phyloP scores from a whole-genome alignment of 2,113 vertebrate species.

The Clarias magur region DNA sequence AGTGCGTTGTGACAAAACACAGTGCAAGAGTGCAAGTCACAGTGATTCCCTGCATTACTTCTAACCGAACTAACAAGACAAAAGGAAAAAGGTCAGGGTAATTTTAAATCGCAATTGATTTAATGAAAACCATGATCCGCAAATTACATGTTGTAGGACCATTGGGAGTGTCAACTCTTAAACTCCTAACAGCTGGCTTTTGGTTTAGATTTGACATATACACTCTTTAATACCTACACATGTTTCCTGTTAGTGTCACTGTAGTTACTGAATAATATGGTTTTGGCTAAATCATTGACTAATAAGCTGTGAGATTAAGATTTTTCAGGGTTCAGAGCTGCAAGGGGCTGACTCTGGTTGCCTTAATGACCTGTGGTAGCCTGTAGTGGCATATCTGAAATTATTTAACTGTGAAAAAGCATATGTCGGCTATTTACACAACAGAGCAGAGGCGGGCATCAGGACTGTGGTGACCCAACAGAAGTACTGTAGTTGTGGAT shows the following conservation, averaged over 20 bases:
- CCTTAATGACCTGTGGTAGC: background rate
- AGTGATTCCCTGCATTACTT: background rate
- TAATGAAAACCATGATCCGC: conserved; percentile 12
- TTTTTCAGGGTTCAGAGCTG: background rate
- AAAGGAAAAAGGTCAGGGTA: conserved; percentile 3
- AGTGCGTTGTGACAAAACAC: conserved; percentile 9
- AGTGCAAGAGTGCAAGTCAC: conserved; percentile 1
- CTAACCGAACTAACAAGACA: background rate
- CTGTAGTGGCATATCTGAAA: background rate
- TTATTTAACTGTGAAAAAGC: background rate
- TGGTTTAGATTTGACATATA: background rate
- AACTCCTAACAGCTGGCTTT: background rate
- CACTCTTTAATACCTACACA: background rate
- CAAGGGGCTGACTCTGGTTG: background rate
- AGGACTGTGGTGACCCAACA: background rate
- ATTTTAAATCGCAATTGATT: conserved; percentile 9
- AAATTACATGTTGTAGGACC: conserved; percentile 13
- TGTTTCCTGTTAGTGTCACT: background rate
- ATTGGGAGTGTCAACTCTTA: conserved; percentile 13
- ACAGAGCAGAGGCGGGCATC: background rate
- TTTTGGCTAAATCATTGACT: conserved; percentile 6
- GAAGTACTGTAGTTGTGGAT: background rate
- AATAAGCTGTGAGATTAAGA: background rate
- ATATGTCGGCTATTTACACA: background rate
- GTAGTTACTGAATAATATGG: background rate